phyloP scores from a whole-genome alignment of 2,888 invertebrate genomes.

The Yponomeuta sedellus region DNA sequence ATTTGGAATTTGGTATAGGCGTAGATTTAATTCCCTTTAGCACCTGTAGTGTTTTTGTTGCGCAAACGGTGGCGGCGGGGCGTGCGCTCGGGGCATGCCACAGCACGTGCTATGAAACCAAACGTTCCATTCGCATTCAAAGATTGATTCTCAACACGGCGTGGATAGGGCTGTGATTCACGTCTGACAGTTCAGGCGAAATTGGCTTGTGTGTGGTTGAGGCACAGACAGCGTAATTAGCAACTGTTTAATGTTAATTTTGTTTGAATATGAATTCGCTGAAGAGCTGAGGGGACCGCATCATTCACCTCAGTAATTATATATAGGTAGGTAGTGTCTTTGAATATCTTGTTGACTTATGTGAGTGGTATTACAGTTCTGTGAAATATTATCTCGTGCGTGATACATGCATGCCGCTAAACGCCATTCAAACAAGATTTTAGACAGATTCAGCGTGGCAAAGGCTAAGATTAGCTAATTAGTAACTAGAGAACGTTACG shows the following conservation, averaged over 20 bases:
- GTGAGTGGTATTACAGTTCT: too few relatives aligned
- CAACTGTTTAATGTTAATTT: background rate
- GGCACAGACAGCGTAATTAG: background rate
- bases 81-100: conserved; percentile 24
- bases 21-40: conserved; percentile 38
- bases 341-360: too few relatives aligned
- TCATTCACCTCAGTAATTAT: too few relatives aligned
- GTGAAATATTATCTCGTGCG: too few relatives aligned
- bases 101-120: conserved; percentile 40
- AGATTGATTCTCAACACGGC: conserved; percentile 16
- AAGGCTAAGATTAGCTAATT: too few relatives aligned
- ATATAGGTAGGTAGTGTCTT: too few relatives aligned
- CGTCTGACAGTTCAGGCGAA: conserved; percentile 30
- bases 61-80: conserved; percentile 29
- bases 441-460: too few relatives aligned
- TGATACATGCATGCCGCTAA: too few relatives aligned
- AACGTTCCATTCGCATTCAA: conserved; percentile 36
- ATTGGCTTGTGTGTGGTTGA: conserved; percentile 33
- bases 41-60: conserved; percentile 36
- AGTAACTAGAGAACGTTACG: too few relatives aligned
- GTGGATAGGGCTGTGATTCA: conserved; percentile 36
- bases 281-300: too few relatives aligned
- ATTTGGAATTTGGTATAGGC: conserved; percentile 24
- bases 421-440: too few relatives aligned
- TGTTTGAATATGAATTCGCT: too few relatives aligned